phyloP scores from a whole-genome alignment of 2,113 vertebrate genomes.

The Tursiops truncatus region DNA sequence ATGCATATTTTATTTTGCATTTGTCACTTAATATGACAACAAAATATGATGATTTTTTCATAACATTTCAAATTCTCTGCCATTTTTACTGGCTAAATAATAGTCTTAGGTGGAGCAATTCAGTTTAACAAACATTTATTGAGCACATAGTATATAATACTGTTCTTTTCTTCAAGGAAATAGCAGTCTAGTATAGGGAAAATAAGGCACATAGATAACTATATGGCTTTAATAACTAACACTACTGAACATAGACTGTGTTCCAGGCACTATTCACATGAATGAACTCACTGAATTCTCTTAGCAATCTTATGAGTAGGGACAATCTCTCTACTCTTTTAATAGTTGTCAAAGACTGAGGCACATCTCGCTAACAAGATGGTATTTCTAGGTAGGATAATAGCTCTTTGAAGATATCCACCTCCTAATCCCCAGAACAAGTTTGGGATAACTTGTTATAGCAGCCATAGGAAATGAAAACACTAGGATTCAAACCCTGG shows the following conservation, averaged over 20 bases:
- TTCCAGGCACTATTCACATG: background rate
- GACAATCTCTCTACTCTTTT: background rate
- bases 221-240: background rate
- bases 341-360: background rate
- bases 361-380: background rate
- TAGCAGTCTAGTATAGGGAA: background rate
- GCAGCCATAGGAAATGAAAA: background rate
- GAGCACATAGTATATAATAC: background rate
- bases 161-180: slow-evolving; percentile 8
- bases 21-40: slow-evolving; percentile 23
- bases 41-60: slow-evolving; percentile 32
- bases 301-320: background rate
- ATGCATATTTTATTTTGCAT: slow-evolving; percentile 50
- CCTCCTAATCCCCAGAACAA: background rate
- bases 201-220: background rate
- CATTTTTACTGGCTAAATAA: background rate
- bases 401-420: background rate
- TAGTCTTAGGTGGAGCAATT: background rate
- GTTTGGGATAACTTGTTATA: background rate
- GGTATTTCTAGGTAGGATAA: background rate
- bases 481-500: background rate
- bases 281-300: background rate
- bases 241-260: background rate
- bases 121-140: background rate
- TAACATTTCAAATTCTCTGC: slow-evolving; percentile 34